phyloP scores from a whole-genome alignment of 1,140 invertebrate genomes.

The Drosophila pectinifera region DNA sequence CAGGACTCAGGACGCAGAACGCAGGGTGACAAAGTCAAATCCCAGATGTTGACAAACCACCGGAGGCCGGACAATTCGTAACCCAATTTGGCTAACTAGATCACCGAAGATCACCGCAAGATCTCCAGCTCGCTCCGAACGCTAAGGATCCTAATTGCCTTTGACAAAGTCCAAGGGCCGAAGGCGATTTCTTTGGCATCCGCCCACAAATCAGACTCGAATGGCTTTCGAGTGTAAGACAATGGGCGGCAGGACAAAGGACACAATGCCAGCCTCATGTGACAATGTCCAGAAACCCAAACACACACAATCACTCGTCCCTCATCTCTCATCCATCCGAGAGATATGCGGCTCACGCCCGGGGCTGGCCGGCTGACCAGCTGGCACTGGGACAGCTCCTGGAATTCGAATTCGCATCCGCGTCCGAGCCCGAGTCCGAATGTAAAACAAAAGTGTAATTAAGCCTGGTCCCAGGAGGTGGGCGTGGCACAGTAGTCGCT shows the following conservation, averaged over 20 bases:
- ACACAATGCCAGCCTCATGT: slow-evolving; percentile 33
- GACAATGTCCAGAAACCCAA: slow-evolving; percentile 56
- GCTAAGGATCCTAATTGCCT: slow-evolving; percentile 64
- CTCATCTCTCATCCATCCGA: not conserved
- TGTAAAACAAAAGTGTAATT: slow-evolving; percentile 61
- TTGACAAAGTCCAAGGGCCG: slow-evolving; percentile 54
- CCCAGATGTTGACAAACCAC: slow-evolving; percentile 49
- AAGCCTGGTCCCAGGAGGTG: slow-evolving; percentile 56
- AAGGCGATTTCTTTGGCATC: slow-evolving; percentile 57
- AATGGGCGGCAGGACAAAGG: slow-evolving; percentile 34
- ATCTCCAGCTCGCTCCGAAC: slow-evolving; percentile 24
- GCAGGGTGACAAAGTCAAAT: slow-evolving; percentile 51
- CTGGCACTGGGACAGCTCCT: slow-evolving; percentile 65
- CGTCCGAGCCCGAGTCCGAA: slow-evolving; percentile 3
- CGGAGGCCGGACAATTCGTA: slow-evolving; percentile 29
- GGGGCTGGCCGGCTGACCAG: slow-evolving; percentile 54
- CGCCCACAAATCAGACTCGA: slow-evolving; percentile 54
- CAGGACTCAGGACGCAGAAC: too few relatives aligned
- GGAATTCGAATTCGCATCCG: slow-evolving; percentile 56
- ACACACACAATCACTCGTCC: slow-evolving; percentile 14
- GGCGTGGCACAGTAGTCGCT: slow-evolving; percentile 78
- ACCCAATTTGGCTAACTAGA: slow-evolving; percentile 73
- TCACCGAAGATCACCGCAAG: slow-evolving; percentile 22
- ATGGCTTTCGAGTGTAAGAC: slow-evolving; percentile 50
- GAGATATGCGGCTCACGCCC: slow-evolving; percentile 24